Conservation (phyloP, 2,113 vertebrate species). For the Azemiops feae region DNA sequence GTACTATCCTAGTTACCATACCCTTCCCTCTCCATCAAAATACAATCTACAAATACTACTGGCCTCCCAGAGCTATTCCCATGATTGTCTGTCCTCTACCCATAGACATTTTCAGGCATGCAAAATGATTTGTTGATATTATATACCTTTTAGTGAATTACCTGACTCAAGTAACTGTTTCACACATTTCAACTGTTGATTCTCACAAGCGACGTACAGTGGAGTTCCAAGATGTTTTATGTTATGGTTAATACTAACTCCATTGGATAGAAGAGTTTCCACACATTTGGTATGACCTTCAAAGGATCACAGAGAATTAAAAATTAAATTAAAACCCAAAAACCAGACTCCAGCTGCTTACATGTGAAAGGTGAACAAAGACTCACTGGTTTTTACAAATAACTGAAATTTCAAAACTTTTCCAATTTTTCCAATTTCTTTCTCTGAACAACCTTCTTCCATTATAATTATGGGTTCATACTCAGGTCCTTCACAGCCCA, state of each 20-base stretch:
- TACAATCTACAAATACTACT: not conserved
- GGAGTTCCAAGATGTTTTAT: constrained; percentile 78
- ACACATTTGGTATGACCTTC: constrained; percentile 81
- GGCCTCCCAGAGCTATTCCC: not conserved
- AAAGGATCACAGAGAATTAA: constrained; percentile 40
- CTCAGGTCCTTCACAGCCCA: not conserved
- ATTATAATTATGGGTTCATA: not conserved
- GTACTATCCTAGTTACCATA: not conserved
- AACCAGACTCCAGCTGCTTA: not conserved
- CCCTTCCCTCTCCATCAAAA: not conserved
- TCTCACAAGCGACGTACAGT: constrained; percentile 80
- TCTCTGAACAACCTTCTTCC: not conserved
- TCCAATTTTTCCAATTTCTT: not conserved
- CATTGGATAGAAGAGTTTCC: constrained; percentile 64
- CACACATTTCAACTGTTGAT: constrained; percentile 71
- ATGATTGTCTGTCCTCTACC: not conserved
- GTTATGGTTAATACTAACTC: constrained; percentile 74
- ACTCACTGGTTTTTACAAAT: constrained; percentile 27
- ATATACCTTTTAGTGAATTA: constrained; percentile 48
- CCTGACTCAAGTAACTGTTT: constrained; percentile 84
- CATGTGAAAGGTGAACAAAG: not conserved
- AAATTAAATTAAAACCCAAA: not conserved
- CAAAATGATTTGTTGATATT: not conserved
- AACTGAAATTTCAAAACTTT: not conserved
- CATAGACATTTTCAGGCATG: not conserved